Conservation (phyloP, 1,140 invertebrate species). For the Sinella curviseta region DNA sequence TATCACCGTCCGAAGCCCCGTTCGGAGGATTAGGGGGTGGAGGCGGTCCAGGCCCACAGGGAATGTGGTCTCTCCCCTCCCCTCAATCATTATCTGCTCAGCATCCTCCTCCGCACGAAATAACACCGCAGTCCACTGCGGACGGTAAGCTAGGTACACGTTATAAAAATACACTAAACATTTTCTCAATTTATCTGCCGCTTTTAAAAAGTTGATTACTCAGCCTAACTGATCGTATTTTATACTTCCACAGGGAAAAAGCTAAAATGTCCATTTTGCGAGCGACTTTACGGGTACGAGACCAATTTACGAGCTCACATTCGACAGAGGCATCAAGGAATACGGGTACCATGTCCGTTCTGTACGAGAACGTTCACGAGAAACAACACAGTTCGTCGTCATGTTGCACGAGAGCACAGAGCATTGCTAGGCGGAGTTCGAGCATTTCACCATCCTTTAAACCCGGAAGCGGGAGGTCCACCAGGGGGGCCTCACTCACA, state of each 20-base stretch:
- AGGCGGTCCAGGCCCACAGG: constrained; percentile 36
- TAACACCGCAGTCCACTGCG: constrained; percentile 47
- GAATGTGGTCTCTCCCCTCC: constrained; percentile 47
- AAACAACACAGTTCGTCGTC: constrained; percentile 67
- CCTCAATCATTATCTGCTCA: constrained; percentile 46
- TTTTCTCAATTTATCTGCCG: background rate
- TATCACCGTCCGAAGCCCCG: constrained; percentile 48
- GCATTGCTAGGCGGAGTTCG: constrained; percentile 46
- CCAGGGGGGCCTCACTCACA: constrained; percentile 19
- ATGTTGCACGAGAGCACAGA: constrained; percentile 48
- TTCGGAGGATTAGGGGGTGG: constrained; percentile 45
- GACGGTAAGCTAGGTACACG: constrained; percentile 39
- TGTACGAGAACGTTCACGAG: constrained; percentile 76
- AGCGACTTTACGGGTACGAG: constrained; percentile 88
- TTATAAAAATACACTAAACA: background rate
- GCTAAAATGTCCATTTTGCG: constrained; percentile 86
- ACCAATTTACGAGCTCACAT: constrained; percentile 88
- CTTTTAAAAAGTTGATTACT: background rate
- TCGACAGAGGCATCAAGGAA: constrained; percentile 77
- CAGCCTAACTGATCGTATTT: background rate
- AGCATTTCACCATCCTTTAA: constrained; percentile 40
- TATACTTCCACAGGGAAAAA: constrained; percentile 69
- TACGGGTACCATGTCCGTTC: constrained; percentile 48
- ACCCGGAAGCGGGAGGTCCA: constrained; percentile 25
- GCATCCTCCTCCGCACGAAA: constrained; percentile 44